Evolutionary conservation across 2,888 invertebrate genomes (phyloP), one percentile per base, ranked within the genome.

Genomic region (Ormyrus labotus): DNA sequence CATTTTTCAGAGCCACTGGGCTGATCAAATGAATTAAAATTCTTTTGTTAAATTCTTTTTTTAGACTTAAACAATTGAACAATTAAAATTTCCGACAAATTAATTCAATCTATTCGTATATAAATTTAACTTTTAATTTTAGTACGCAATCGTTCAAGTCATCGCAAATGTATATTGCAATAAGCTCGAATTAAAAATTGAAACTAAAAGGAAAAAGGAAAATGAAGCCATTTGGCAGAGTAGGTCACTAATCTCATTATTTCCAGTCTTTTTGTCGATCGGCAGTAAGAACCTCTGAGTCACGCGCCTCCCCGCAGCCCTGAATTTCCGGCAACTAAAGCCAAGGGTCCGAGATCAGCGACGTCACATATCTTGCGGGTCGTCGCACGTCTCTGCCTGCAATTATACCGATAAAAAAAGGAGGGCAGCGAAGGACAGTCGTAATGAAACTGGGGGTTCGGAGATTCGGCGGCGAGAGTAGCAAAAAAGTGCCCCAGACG

Each of bases 361-460:
- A 11, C 10, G 57, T 69, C 69, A 58, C 34, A 55, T 11, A 53
- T 73, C 72, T 55, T 55, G 50, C 55, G 50, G 60, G 9, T 64
- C 34, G 34, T 34, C 64, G 55, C 55, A 51, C 10, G 55, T 13
- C 34, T 34, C n/a, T 47, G 55, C 47, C 55, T 8, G 53, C 55
- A 73, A 55, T 64, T 73, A 64, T 13, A 47, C 19, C 53, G 63
- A 63, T 61, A 55, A 63, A 72, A 72, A 47, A 53, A 63, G 19
- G 19, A 10, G 6, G 19, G 19, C 48, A 58, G n/a, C 7, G 50
- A 61, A 1, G 51, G 13, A 60, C 57, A 48, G 11, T 2, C 55
- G 11, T 47, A 19, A 47, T 11, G 51, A 19, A 34, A 34, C 34
- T 4, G 34, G 34, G 34, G 34, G 34, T 34, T 34, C 4, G 34